A percentile compares a stretch with the other conserved stretches of the same genome.
These are phyloP conservation scores for Sclerodermus sp. DNA, from an alignment of 2,888 invertebrate genomes.

Conservation along the genomic window DNA sequence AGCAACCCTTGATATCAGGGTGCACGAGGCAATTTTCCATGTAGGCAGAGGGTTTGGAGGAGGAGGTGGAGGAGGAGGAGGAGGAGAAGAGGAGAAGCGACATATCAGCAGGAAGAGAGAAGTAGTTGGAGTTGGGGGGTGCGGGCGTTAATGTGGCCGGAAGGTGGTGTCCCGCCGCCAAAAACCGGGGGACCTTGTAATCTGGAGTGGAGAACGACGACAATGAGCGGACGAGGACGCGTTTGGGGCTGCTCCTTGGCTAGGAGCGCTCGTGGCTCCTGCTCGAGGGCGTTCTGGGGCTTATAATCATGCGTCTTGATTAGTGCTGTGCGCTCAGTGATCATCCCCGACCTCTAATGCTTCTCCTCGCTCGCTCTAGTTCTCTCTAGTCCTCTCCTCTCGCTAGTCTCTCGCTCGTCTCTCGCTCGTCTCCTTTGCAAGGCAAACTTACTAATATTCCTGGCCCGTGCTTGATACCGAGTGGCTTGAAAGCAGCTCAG, in stretches of 20 bases:
- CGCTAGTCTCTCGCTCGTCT: conserved; percentile 3
- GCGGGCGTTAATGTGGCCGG: conserved; percentile 4
- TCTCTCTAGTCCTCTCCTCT: conserved; percentile 31
- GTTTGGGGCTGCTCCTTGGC: conserved; percentile 30
- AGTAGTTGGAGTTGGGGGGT: no score
- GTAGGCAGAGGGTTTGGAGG: no score
- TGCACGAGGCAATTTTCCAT: no score
- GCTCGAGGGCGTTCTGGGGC: conserved; percentile 45
- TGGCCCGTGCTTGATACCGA: conserved; percentile 27
- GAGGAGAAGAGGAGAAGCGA: no score
- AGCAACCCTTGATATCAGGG: no score
- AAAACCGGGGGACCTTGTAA: conserved; percentile 39
- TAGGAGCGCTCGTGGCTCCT: conserved; percentile 27
- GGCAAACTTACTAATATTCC: conserved; percentile 45
- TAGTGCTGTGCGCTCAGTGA: conserved; percentile 55
- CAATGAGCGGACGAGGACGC: conserved; percentile 35
- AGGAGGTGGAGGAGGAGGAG: no score
- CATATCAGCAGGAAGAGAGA: no score
- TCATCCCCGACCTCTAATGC: conserved; percentile 54
- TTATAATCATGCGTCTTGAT: conserved; percentile 59
- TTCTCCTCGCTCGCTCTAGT: conserved; percentile 32
- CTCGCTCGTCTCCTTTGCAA: conserved; percentile 23
- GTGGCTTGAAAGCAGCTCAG: conserved; percentile 9
- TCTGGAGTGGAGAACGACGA: conserved; percentile 33
- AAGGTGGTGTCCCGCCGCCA: conserved; percentile 11